These are phyloP conservation scores for Drosophila sp. DNA, from an alignment of 1,140 invertebrate genomes.

Conservation along the genomic window DNA sequence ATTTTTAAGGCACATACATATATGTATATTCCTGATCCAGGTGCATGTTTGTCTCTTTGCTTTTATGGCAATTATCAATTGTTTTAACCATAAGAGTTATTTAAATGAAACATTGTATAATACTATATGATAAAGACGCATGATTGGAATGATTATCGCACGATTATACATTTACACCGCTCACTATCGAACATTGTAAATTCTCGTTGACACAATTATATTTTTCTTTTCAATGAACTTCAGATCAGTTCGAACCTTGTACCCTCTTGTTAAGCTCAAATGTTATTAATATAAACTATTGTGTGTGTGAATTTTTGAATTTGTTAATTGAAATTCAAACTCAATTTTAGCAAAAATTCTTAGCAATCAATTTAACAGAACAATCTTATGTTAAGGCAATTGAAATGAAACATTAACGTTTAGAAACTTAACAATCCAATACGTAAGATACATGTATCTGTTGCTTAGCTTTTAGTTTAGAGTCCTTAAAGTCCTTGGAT, in stretches of 20 bases:
- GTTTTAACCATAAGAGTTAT: too few species aligned
- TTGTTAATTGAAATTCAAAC: slow-evolving; percentile 1
- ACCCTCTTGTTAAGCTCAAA: slow-evolving; percentile 8
- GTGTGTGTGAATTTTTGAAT: not conserved
- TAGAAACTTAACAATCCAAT: too few species aligned
- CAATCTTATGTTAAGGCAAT: not conserved
- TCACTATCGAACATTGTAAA: not conserved
- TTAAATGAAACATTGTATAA: not conserved
- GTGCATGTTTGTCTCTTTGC: not conserved
- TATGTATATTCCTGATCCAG: not conserved
- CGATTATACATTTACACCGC: too few species aligned
- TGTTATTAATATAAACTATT: not conserved
- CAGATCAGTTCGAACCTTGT: not conserved
- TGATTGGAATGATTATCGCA: too few species aligned
- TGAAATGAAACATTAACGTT: too few species aligned
- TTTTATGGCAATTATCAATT: too few species aligned
- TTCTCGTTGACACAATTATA: not conserved
- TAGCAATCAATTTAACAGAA: not conserved
- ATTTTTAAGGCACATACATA: slow-evolving; percentile 1
- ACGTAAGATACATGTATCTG: too few species aligned
- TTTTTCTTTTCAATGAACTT: not conserved
- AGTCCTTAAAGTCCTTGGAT: too few species aligned
- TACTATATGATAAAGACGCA: too few species aligned
- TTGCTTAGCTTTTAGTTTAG: too few species aligned
- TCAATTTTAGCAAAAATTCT: not conserved